Evolutionary conservation across 2,113 vertebrate species (phyloP), one percentile per base, ranked within the genome.

Genomic region (Emydocephalus ijimae): DNA sequence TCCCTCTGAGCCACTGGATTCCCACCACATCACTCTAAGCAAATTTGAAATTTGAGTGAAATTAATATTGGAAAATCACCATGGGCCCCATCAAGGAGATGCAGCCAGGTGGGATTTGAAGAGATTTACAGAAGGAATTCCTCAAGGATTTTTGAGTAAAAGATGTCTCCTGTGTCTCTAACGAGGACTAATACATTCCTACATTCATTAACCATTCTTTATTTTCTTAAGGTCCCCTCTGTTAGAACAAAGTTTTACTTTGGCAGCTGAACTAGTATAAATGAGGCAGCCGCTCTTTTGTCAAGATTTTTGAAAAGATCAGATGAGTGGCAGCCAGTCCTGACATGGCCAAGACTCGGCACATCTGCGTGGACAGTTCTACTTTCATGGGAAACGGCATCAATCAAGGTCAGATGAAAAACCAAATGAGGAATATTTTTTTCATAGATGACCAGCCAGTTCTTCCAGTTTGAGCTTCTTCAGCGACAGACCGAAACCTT

Each of bases 141-240:
- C 87, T 81, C 64, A 92, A 85, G 91, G 74, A 89, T 95, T 93
- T 64, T 87, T 85, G 93, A 89, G 92, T 48, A 94, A 94, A 88
- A 91, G 34, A 89, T 88, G n/a, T 54, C 54, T 93, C 52, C 21
- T 91, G 10, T 91, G 91, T 85, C 54, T 91, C 29, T 52, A 39
- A 1, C 4, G 45, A 45, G 74, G 57, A 93, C 91, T 92, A 89
- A 92, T 89, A 93, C 92, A 69, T 87, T 91, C 87, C 92, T 24
- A 0, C 88, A 95, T 89, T 86, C 87, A 64, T 91, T 93, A 55
- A 2, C n/a, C 55, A 54, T 50, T 50, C 69, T 93, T 89, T 61
- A 89, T 85, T 91, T 89, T 61, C 21, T 34, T n/a, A 85, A 39
- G 45, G 64, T 69, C 74, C 24, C 64, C 87, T 48, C 64, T 56